A percentile compares a stretch with the other conserved stretches of the same genome.
These are phyloP conservation scores for Tonatia bakeri DNA, from an alignment of 2,113 vertebrate species.

Conservation along the genomic window DNA sequence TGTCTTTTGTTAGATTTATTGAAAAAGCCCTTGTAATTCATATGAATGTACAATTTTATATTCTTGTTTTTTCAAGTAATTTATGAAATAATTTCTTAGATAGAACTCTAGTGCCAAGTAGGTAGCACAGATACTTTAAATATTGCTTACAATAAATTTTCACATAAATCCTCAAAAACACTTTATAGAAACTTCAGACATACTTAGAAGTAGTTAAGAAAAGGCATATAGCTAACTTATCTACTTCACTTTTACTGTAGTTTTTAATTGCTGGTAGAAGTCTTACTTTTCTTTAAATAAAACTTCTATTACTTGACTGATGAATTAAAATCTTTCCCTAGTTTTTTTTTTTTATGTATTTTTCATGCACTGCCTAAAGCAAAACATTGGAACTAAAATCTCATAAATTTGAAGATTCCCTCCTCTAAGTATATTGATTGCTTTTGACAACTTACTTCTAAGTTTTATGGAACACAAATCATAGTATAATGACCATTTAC, in stretches of 20 bases:
- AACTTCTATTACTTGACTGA: background rate
- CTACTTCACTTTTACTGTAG: background rate
- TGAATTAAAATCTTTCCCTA: background rate
- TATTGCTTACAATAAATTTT: background rate
- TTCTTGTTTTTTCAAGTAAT: background rate
- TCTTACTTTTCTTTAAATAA: slow-evolving; percentile 37
- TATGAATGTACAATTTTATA: background rate
- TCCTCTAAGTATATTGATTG: background rate
- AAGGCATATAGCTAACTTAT: background rate
- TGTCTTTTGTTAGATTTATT: background rate
- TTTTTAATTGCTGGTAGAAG: background rate
- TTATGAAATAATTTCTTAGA: background rate
- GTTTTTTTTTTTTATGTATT: no score
- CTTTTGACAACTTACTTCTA: background rate
- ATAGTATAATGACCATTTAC: background rate
- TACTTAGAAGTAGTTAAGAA: background rate
- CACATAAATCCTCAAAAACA: background rate
- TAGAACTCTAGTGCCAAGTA: background rate
- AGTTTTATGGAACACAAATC: background rate
- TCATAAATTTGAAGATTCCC: slow-evolving; percentile 23
- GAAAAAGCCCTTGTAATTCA: background rate
- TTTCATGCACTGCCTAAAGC: background rate
- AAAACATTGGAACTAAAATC: slow-evolving; percentile 4
- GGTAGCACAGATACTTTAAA: background rate
- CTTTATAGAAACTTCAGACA: background rate